A percentile compares a stretch with the other conserved stretches of the same genome.
phyloP scores from a whole-genome alignment of 2,113 vertebrate genomes.

The Acrocephalus kingi region DNA sequence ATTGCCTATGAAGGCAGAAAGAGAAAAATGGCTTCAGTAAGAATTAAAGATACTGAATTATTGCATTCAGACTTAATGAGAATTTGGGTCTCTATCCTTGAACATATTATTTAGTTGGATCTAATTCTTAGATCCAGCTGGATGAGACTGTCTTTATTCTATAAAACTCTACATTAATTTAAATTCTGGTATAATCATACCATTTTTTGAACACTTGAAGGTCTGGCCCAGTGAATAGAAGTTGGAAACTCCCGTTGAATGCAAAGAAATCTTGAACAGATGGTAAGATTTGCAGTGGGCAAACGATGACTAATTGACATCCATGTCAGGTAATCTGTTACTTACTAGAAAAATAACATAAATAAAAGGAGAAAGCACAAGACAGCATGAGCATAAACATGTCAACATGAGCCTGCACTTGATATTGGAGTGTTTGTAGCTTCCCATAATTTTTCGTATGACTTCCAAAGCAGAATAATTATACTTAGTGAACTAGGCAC shows the following conservation, averaged over 20 bases:
- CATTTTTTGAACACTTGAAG: neutral
- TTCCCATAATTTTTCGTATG: neutral
- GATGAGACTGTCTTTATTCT: neutral
- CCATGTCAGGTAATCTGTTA: constrained; percentile 31
- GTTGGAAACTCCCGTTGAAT: neutral
- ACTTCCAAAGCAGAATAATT: neutral
- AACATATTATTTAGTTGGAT: neutral
- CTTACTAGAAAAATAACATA: constrained; percentile 18
- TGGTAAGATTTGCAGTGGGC: neutral
- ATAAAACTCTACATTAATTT: neutral
- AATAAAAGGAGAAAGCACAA: neutral
- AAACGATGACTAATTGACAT: constrained; percentile 43
- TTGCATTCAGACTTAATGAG: neutral
- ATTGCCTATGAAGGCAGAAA: neutral
- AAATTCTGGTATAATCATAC: neutral
- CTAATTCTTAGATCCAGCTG: neutral
- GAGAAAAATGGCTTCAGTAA: neutral
- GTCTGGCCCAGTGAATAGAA: neutral
- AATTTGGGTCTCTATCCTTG: neutral
- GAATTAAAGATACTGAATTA: neutral
- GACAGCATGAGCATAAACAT: neutral
- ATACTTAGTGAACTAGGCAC: neutral
- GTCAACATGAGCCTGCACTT: neutral
- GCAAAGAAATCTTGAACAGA: constrained; percentile 11
- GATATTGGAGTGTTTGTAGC: neutral